Conservation (phyloP, 2,888 invertebrate genomes). For the Steinernema carpocapsae region DNA sequence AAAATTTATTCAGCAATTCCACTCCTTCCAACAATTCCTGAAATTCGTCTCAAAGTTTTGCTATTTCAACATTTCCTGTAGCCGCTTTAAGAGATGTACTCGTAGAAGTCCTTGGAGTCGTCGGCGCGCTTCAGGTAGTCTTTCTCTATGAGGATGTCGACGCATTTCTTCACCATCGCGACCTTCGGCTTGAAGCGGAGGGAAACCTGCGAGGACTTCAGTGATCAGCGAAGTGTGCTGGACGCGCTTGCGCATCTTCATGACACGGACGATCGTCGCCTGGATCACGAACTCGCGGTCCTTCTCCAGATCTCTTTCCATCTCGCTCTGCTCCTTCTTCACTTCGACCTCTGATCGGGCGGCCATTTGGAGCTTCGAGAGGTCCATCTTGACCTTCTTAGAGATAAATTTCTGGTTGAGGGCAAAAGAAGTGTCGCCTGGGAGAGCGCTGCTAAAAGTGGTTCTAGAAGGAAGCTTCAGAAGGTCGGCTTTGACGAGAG, state of each 20-base stretch:
- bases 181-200: constrained; percentile 77
- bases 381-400: not conserved
- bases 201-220: constrained; percentile 91
- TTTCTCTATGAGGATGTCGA: constrained; percentile 98
- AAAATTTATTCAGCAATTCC: too few species aligned
- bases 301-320: constrained; percentile 98
- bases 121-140: constrained; percentile 96
- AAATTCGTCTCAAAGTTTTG: too few species aligned
- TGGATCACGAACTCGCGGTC: constrained; percentile 91
- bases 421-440: not conserved
- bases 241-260: constrained; percentile 96
- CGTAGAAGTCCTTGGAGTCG: constrained; percentile 96
- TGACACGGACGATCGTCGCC: constrained; percentile 76
- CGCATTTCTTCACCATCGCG: constrained; percentile 84
- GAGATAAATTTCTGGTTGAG: not conserved
- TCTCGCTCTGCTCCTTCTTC: constrained; percentile 91
- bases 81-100: constrained; percentile 83
- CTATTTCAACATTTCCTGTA: too few species aligned
- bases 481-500: constrained; percentile 1
- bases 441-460: not conserved
- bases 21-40: too few species aligned
- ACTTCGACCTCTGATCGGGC: constrained; percentile 67
- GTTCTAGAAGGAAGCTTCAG: not conserved
- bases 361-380: not conserved
- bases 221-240: constrained; percentile 90